Evolutionary conservation across 2,797 vertebrate genomes (phyloP).

Genomic region (Moxostoma hubbsi): DNA sequence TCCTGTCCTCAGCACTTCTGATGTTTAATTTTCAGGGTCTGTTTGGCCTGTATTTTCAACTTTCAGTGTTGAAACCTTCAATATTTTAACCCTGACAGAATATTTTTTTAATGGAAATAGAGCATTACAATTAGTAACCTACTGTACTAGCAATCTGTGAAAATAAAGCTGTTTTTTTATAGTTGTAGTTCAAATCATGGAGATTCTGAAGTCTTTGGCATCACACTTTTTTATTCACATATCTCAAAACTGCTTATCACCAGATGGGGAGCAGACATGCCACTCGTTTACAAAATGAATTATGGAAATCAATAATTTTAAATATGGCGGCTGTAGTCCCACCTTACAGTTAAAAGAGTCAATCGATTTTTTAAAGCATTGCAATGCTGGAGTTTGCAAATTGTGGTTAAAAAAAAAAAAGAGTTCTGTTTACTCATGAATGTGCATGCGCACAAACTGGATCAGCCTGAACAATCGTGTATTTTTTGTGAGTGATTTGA

Average conservation of each 20-base stretch:
- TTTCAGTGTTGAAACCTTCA: constrained; percentile 13
- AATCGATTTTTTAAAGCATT: too few relatives aligned
- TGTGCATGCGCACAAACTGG: too few relatives aligned
- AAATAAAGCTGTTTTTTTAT: neutral
- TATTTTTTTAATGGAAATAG: constrained; percentile 10
- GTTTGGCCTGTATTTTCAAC: constrained; percentile 55
- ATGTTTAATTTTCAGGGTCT: constrained; percentile 59
- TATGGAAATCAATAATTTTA: too few relatives aligned
- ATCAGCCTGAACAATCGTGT: too few relatives aligned
- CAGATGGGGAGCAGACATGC: too few relatives aligned
- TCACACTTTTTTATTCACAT: neutral
- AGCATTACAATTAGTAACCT: constrained; percentile 2
- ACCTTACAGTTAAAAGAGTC: too few relatives aligned
- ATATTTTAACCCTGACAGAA: constrained; percentile 10
- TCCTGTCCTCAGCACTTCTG: constrained; percentile 41
- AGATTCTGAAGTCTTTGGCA: constrained; percentile 18
- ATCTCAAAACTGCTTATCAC: neutral
- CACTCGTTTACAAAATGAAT: too few relatives aligned
- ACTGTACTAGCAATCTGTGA: neutral
- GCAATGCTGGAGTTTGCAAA: too few relatives aligned
- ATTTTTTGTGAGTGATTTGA: too few relatives aligned
- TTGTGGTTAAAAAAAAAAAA: too few relatives aligned
- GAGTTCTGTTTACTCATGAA: too few relatives aligned
- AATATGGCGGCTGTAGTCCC: too few relatives aligned
- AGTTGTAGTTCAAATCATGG: neutral